These are phyloP conservation scores for Puntigrus tetrazona DNA, from an alignment of 2,113 vertebrate species.

Conservation along the genomic window DNA sequence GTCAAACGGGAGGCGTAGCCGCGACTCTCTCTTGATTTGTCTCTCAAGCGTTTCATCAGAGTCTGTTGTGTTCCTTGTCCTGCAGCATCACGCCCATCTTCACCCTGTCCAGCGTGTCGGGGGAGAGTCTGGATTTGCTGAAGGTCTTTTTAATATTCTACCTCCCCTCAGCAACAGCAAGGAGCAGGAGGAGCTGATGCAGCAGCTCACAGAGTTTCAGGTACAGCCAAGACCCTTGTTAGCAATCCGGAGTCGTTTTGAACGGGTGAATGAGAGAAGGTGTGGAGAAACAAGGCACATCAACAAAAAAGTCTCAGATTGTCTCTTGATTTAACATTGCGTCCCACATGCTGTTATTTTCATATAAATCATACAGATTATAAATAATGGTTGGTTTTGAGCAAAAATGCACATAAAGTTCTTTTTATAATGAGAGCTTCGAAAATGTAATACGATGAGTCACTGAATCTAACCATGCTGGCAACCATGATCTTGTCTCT, in stretches of 20 bases:
- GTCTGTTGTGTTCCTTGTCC: not conserved
- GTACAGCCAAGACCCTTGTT: conserved; percentile 61
- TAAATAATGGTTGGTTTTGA: too few species aligned
- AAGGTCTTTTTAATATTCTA: conserved; percentile 98
- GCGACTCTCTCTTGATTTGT: not conserved
- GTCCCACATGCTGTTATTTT: too few species aligned
- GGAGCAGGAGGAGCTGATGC: conserved; percentile 97
- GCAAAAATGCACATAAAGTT: too few species aligned
- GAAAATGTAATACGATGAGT: too few species aligned
- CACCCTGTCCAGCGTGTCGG: conserved; percentile 93
- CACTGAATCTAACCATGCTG: too few species aligned
- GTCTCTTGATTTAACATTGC: too few species aligned
- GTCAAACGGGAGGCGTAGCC: too few species aligned
- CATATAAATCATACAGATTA: too few species aligned
- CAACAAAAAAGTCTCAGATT: too few species aligned
- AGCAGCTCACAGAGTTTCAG: conserved; percentile 97
- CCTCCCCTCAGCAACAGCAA: conserved; percentile 98
- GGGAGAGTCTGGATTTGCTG: conserved; percentile 91
- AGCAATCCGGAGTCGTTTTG: not conserved
- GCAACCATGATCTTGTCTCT: too few species aligned
- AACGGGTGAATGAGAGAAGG: not conserved
- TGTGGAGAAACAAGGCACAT: too few species aligned
- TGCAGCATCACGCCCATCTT: conserved; percentile 95
- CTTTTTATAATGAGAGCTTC: too few species aligned
- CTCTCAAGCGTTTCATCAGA: not conserved